Evolutionary conservation across 2,888 invertebrate genomes (phyloP).

Genomic region (Drosophila longiperda): DNA sequence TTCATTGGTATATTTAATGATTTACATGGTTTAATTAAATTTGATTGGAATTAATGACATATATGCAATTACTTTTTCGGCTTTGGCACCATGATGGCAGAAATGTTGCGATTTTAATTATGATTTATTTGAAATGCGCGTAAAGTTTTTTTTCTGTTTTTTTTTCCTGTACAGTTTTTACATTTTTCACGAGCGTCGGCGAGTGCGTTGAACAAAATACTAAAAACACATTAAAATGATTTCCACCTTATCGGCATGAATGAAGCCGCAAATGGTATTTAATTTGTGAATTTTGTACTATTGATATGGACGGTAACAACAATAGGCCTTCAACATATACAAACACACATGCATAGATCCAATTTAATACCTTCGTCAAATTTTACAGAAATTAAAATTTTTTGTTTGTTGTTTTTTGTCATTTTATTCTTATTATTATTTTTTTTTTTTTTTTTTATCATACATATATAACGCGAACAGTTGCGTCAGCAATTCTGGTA

Average conservation of each 20-base stretch:
- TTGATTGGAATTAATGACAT: slow-evolving; percentile 65
- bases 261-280: slow-evolving; percentile 75
- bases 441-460: slow-evolving; percentile 55
- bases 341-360: slow-evolving; percentile 4
- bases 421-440: slow-evolving; percentile 55
- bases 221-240: slow-evolving; percentile 66
- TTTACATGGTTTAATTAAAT: slow-evolving; percentile 41
- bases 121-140: slow-evolving; percentile 54
- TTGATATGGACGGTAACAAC: slow-evolving; percentile 58
- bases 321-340: slow-evolving; percentile 14
- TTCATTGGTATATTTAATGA: slow-evolving; percentile 32
- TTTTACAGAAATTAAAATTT: slow-evolving; percentile 53
- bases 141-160: not conserved
- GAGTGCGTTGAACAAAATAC: slow-evolving; percentile 43
- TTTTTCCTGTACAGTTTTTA: slow-evolving; percentile 1
- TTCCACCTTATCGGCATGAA: slow-evolving; percentile 72
- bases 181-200: slow-evolving; percentile 43
- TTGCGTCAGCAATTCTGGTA: slow-evolving; percentile 60
- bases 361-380: slow-evolving; percentile 42
- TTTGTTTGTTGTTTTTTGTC: slow-evolving; percentile 7
- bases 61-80: slow-evolving; percentile 63
- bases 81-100: slow-evolving; percentile 50
- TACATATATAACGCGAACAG: slow-evolving; percentile 62
- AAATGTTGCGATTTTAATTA: slow-evolving; percentile 46
- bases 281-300: slow-evolving; percentile 68